phyloP scores from a whole-genome alignment of 2,797 vertebrate genomes.

The Halcyon badia region DNA sequence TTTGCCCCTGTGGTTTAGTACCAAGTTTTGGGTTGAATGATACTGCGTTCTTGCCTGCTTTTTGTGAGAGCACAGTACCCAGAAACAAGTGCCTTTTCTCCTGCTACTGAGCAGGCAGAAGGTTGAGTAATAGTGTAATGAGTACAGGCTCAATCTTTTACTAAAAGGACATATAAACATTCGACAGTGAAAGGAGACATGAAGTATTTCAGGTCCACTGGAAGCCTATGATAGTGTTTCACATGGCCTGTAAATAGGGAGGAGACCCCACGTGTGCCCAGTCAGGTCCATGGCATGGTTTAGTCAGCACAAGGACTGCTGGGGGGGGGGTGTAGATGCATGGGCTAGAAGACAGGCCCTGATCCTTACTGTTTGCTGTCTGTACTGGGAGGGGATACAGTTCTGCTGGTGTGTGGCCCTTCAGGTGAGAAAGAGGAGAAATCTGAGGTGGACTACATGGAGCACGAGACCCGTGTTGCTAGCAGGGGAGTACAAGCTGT shows the following conservation, averaged over 20 bases:
- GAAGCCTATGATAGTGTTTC: background rate
- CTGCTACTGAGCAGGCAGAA: background rate
- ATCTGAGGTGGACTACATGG: background rate
- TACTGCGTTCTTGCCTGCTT: background rate
- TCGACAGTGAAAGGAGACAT: background rate
- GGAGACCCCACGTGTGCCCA: background rate
- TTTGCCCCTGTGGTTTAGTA: background rate
- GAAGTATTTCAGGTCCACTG: background rate
- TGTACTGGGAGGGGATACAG: background rate
- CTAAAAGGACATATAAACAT: background rate
- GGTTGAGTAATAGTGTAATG: background rate
- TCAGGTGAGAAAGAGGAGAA: background rate
- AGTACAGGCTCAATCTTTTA: background rate
- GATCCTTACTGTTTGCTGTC: background rate
- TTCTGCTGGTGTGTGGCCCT: background rate
- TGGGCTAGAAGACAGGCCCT: background rate
- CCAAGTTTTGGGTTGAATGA: background rate
- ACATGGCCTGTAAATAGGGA: background rate
- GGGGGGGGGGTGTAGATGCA: no score
- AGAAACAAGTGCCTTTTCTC: background rate
- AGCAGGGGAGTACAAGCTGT: background rate
- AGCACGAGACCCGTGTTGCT: background rate
- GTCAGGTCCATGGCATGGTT: background rate
- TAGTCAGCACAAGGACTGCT: background rate
- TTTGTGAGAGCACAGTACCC: background rate